Percentiles rank a stretch among this genome's conserved stretches.
These are phyloP conservation scores for Euwallacea similis DNA, from an alignment of 1,140 invertebrate genomes.

Conservation along the genomic window DNA sequence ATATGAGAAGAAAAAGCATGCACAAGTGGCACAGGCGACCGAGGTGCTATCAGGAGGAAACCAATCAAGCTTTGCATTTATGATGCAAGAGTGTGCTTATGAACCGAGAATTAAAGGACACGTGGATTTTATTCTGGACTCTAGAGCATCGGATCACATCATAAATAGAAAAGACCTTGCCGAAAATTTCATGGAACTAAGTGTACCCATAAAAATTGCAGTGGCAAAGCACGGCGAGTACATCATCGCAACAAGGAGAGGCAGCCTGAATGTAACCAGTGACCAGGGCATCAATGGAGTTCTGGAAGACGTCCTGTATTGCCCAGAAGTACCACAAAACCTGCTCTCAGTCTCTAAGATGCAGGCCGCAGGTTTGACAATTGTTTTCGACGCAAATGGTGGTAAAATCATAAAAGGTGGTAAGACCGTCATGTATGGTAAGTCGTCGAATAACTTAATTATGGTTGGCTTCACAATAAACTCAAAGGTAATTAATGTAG, in stretches of 20 bases:
- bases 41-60: not conserved
- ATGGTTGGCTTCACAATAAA: not conserved
- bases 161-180: not conserved
- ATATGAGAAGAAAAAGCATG: not conserved
- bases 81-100: not conserved
- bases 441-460: not conserved
- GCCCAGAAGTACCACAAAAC: not conserved
- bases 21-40: not conserved
- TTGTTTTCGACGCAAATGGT: conserved; percentile 7
- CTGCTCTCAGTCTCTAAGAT: not conserved
- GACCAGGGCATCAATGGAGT: not conserved
- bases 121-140: not conserved
- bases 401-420: not conserved
- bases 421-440: conserved; percentile 2
- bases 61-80: not conserved
- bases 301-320: conserved; percentile 11
- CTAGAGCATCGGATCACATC: not conserved
- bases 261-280: not conserved
- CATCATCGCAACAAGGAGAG: not conserved
- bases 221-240: not conserved
- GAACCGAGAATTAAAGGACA: not conserved
- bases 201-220: not conserved
- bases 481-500: not conserved
- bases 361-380: not conserved
- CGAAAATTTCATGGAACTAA: not conserved